These are phyloP conservation scores for Siderastrea radians DNA, from an alignment of 92 coral and sea anemone species.

Conservation along the genomic window DNA sequence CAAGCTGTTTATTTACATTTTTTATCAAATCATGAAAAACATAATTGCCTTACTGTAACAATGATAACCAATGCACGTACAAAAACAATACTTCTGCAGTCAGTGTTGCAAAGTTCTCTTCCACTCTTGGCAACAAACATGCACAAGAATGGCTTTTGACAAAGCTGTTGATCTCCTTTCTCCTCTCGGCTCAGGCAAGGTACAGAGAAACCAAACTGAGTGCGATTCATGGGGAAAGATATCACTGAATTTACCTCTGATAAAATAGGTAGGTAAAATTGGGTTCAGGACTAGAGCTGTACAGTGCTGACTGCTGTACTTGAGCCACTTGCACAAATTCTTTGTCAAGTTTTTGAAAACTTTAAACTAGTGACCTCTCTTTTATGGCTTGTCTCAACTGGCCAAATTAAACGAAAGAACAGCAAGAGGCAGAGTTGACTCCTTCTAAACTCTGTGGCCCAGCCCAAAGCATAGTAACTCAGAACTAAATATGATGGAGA, in stretches of 20 bases:
- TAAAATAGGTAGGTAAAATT: neutral
- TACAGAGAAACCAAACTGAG: conserved; percentile 57
- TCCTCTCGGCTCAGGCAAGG: conserved; percentile 70
- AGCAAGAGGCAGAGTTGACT: no score
- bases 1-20: no score
- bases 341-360: no score
- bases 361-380: no score
- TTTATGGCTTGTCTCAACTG: no score
- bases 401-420: no score
- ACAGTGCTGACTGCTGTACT: no score
- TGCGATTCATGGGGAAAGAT: conserved; percentile 61
- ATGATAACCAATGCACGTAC: neutral
- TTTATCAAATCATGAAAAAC: no score
- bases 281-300: neutral
- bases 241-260: neutral
- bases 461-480: no score
- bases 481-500: no score
- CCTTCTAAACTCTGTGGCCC: no score
- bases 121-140: conserved; percentile 45
- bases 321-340: no score
- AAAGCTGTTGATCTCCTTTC: conserved; percentile 75
- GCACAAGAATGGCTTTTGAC: conserved; percentile 69
- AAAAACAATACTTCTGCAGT: neutral
- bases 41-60: neutral
- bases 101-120: conserved; percentile 67